Conservation (phyloP, 2,797 vertebrate genomes). For the Takifugu ocellatus region DNA sequence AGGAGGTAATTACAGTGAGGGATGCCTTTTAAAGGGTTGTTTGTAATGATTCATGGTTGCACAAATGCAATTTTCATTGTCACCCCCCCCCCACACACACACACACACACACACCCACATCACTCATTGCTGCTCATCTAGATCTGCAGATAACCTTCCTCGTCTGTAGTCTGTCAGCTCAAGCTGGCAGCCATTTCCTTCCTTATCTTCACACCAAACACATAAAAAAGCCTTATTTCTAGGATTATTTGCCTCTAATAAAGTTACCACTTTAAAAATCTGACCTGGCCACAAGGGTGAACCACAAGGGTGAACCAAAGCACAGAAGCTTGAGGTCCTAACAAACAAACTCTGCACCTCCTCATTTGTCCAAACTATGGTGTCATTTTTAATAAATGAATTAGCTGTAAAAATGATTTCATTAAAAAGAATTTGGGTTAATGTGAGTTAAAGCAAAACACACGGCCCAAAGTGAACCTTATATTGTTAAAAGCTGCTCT, state of each 20-base stretch:
- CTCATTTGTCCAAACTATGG: too few relatives aligned
- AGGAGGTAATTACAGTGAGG: slow-evolving; percentile 74
- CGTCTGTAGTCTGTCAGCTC: slow-evolving; percentile 5
- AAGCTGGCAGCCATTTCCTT: background rate
- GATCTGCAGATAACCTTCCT: slow-evolving; percentile 46
- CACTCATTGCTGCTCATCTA: slow-evolving; percentile 59
- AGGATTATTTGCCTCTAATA: too few relatives aligned
- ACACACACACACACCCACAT: slow-evolving; percentile 34
- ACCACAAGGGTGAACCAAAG: too few relatives aligned
- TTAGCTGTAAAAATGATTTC: too few relatives aligned
- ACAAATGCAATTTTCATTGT: slow-evolving; percentile 74
- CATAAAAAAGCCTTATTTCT: too few relatives aligned
- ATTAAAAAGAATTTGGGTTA: too few relatives aligned
- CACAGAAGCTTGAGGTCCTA: too few relatives aligned
- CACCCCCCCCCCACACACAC: slow-evolving; percentile 59
- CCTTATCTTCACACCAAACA: too few relatives aligned
- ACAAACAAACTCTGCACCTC: too few relatives aligned
- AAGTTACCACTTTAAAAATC: background rate
- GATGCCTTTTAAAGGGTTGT: slow-evolving; percentile 69
- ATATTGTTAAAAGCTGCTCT: background rate
- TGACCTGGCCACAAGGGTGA: background rate
- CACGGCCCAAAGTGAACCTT: too few relatives aligned
- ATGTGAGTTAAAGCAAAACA: background rate
- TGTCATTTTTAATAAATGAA: too few relatives aligned
- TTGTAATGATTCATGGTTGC: slow-evolving; percentile 78